Conservation (phyloP, 2,113 vertebrate genomes). For the Heliornis fulica region DNA sequence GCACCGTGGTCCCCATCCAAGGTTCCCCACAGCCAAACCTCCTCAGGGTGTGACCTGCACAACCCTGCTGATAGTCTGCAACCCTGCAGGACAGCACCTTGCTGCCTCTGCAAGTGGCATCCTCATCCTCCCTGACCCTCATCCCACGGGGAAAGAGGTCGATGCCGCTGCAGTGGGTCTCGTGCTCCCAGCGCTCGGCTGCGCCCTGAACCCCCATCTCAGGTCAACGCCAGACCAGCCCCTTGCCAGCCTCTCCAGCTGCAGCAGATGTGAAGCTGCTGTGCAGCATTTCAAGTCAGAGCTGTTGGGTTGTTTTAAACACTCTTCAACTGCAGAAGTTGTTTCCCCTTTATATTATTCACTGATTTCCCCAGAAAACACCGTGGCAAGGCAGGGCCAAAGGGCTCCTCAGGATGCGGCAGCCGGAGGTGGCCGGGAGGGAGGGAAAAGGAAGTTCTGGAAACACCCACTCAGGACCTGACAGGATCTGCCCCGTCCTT, state of each 20-base stretch:
- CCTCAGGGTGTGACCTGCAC: too few species aligned
- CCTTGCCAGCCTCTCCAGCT: background rate
- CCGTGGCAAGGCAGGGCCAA: fast-evolving
- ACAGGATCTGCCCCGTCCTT: too few species aligned
- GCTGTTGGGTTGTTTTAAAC: too few species aligned
- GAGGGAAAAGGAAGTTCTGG: background rate
- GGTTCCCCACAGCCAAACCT: background rate
- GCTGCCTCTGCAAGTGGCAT: background rate
- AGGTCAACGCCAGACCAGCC: background rate
- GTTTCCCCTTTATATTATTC: background rate
- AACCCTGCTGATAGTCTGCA: too few species aligned
- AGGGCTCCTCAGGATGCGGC: background rate
- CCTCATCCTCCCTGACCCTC: background rate
- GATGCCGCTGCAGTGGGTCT: fast-evolving
- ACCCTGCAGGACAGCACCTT: background rate
- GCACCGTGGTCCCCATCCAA: background rate
- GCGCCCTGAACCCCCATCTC: background rate
- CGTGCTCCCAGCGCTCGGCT: fast-evolving
- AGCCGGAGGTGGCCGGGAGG: fast-evolving
- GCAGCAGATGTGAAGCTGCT: background rate
- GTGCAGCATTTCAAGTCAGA: too few species aligned
- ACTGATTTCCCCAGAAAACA: background rate
- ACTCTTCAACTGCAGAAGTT: too few species aligned
- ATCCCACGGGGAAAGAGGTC: background rate
- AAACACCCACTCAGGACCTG: background rate